Percentiles rank a stretch among this genome's conserved stretches.
Evolutionary conservation across 1,140 invertebrate genomes (phyloP).

Genomic region (Zaprionus camerounensis): DNA sequence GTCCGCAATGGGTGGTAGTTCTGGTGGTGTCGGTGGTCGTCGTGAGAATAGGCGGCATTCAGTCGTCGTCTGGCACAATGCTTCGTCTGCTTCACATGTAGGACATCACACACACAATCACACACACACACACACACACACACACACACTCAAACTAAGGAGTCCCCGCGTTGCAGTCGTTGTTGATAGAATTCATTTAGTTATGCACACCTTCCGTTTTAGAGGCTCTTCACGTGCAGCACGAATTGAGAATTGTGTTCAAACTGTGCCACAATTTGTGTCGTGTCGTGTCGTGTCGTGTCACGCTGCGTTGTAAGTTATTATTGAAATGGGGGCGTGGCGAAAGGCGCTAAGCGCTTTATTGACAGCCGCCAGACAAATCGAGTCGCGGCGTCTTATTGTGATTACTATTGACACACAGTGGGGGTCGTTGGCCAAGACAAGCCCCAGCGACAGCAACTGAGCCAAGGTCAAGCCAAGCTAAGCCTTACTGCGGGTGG

Average conservation of each 20-base stretch:
- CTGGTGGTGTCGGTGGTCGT: background rate
- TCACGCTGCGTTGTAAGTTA: constrained; percentile 35
- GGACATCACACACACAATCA: constrained; percentile 20
- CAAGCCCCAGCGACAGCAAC: background rate
- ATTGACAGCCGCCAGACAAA: constrained; percentile 41
- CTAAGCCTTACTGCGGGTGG: background rate
- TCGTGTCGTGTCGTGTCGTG: constrained; percentile 31
- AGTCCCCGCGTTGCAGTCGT: constrained; percentile 20
- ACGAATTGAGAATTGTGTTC: constrained; percentile 59
- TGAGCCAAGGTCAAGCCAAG: background rate
- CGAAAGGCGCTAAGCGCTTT: constrained; percentile 23
- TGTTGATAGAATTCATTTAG: constrained; percentile 79
- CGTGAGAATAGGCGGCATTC: background rate
- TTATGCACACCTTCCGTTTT: constrained; percentile 80
- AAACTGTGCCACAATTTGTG: constrained; percentile 23
- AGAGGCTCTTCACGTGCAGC: constrained; percentile 75
- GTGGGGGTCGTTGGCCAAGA: background rate
- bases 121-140: background rate
- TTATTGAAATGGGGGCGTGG: constrained; percentile 30
- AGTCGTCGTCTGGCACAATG: constrained; percentile 12
- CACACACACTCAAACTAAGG: background rate
- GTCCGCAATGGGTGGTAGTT: background rate
- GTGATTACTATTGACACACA: constrained; percentile 12
- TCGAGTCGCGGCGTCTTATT: constrained; percentile 35
- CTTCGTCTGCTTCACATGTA: constrained; percentile 53